These are phyloP conservation scores for Deilephila porcellus DNA, from an alignment of 2,888 invertebrate species.

Conservation along the genomic window DNA sequence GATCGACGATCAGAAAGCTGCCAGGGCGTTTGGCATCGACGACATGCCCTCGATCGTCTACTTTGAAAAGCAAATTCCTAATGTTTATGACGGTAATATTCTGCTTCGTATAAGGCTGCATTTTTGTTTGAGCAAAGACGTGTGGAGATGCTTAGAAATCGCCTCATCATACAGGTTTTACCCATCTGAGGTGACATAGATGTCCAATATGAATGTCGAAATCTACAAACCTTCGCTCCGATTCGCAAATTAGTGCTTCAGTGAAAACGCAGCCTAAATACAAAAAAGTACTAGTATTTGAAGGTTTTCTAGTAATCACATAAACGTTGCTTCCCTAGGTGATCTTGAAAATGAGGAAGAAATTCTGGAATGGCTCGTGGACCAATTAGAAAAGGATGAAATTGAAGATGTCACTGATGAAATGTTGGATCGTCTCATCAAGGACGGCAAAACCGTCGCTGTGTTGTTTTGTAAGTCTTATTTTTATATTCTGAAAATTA, in stretches of 20 bases:
- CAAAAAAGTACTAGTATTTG: slow-evolving; percentile 41
- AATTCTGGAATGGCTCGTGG: slow-evolving; percentile 94
- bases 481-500: slow-evolving; percentile 28
- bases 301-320: slow-evolving; percentile 38
- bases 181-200: too few relatives aligned
- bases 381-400: slow-evolving; percentile 95
- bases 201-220: too few relatives aligned
- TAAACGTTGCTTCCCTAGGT: slow-evolving; percentile 68
- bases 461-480: slow-evolving; percentile 93
- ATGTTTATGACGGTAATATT: slow-evolving; percentile 92
- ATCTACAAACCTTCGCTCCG: too few relatives aligned
- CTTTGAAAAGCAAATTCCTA: slow-evolving; percentile 96
- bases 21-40: slow-evolving; percentile 94
- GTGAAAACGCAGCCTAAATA: too few relatives aligned
- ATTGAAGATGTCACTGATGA: slow-evolving; percentile 98
- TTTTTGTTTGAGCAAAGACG: too few relatives aligned
- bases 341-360: slow-evolving; percentile 95
- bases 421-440: slow-evolving; percentile 95
- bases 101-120: not conserved
- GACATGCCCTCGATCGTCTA: slow-evolving; percentile 93
- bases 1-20: slow-evolving; percentile 94
- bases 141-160: too few relatives aligned
- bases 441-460: slow-evolving; percentile 94
- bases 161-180: too few relatives aligned
- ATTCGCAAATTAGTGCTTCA: too few relatives aligned